Evolutionary conservation across 92 coral and sea anemone genomes (phyloP).

Genomic region (Parazoanthus darwini): DNA sequence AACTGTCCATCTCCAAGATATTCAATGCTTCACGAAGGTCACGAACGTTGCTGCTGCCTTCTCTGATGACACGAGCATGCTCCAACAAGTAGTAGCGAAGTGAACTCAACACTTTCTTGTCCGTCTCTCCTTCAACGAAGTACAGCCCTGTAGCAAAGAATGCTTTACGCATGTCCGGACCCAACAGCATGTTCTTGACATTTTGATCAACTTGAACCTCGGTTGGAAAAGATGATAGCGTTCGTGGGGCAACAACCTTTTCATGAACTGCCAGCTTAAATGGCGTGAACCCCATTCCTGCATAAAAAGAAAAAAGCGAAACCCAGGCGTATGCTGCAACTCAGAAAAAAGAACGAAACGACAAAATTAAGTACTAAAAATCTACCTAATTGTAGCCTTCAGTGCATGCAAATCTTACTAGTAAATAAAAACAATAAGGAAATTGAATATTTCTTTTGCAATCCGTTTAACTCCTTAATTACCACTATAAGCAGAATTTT

Average conservation of each 20-base stretch:
- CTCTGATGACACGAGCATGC: neutral
- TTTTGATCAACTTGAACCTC: neutral
- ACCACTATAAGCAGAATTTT: too few species aligned
- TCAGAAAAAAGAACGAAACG: neutral
- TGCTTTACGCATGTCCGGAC: conserved; percentile 17
- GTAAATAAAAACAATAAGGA: too few species aligned
- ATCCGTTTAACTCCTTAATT: too few species aligned
- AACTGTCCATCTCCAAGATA: neutral
- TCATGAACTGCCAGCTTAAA: neutral
- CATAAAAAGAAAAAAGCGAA: neutral
- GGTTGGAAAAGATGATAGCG: neutral
- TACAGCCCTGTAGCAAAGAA: conserved; percentile 28
- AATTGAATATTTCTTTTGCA: too few species aligned
- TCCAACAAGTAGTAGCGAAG: conserved; percentile 17
- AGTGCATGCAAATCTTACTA: too few species aligned
- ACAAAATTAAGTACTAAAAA: neutral
- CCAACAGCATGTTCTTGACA: conserved; percentile 18
- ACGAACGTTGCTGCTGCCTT: neutral
- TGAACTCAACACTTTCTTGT: conserved; percentile 24
- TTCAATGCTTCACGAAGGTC: conserved; percentile 15
- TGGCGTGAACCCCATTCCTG: neutral
- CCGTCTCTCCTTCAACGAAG: conserved; percentile 47
- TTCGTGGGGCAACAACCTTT: neutral
- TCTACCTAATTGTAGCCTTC: neutral
- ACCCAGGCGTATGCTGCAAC: neutral